Conservation (phyloP, 2,797 vertebrate species). For the Xerus rutilus region DNA sequence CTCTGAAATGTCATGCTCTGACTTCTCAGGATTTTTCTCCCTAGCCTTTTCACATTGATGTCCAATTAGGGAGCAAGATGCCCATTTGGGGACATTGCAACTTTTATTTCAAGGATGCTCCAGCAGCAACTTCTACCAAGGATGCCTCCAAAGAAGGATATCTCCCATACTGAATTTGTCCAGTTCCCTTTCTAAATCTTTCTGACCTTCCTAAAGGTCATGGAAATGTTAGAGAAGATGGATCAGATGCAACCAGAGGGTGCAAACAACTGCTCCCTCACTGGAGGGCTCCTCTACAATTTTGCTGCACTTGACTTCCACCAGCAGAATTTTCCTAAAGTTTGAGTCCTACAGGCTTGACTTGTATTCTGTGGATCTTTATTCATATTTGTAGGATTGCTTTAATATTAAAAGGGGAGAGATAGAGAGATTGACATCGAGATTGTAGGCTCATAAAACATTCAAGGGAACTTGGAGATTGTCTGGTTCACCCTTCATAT, state of each 20-base stretch:
- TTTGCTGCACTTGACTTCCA: neutral
- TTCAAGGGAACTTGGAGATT: conserved; percentile 74
- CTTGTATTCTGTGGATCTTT: neutral
- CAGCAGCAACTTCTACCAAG: neutral
- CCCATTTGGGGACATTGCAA: too few relatives aligned
- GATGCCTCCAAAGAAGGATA: neutral
- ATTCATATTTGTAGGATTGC: conserved; percentile 52
- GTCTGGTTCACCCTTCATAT: conserved; percentile 76
- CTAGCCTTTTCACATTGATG: neutral
- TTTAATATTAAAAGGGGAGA: conserved; percentile 79
- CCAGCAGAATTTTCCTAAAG: neutral
- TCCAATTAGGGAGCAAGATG: neutral
- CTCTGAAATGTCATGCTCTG: neutral
- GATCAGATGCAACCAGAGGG: conserved; percentile 4
- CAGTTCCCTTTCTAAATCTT: neutral
- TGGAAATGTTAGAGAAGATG: conserved; percentile 26
- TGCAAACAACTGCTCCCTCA: neutral
- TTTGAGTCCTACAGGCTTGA: neutral
- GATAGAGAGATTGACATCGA: conserved; percentile 75
- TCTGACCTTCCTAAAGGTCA: conserved; percentile 27
- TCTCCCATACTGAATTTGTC: neutral
- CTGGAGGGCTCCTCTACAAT: neutral
- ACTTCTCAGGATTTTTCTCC: neutral
- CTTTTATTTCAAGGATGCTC: neutral
- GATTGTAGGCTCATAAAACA: conserved; percentile 80